phyloP scores from a whole-genome alignment of 1,140 invertebrate species.

The Drosophila gunungcola region DNA sequence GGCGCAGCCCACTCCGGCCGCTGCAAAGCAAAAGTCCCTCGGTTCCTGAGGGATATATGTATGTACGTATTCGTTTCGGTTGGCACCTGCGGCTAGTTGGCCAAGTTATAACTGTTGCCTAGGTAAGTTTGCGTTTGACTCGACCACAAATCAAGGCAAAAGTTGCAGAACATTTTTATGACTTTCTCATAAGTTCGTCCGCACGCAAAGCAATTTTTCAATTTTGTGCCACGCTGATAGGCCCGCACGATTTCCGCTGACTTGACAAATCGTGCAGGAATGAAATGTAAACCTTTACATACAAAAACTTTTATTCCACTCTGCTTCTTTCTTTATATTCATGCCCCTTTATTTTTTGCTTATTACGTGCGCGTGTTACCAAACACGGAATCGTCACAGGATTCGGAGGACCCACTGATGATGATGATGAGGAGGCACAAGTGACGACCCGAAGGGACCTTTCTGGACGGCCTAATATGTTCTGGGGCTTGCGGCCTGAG shows the following conservation, averaged over 20 bases:
- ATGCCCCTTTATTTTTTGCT: constrained; percentile 21
- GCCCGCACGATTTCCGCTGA: constrained; percentile 83
- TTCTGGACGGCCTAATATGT: constrained; percentile 63
- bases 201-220: constrained; percentile 81
- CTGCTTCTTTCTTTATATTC: constrained; percentile 5
- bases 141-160: constrained; percentile 70
- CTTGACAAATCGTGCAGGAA: constrained; percentile 83
- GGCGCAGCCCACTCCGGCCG: not conserved
- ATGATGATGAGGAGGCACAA: constrained; percentile 69
- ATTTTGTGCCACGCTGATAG: constrained; percentile 80
- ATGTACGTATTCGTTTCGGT: constrained; percentile 25
- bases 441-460: constrained; percentile 31
- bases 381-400: constrained; percentile 46
- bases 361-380: constrained; percentile 71
- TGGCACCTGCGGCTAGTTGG: constrained; percentile 53
- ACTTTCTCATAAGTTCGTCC: constrained; percentile 73
- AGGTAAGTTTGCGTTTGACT: constrained; percentile 68
- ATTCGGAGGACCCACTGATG: constrained; percentile 41
- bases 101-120: constrained; percentile 35
- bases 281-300: constrained; percentile 75
- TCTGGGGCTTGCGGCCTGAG: constrained; percentile 53
- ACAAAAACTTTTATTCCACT: constrained; percentile 50
- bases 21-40: constrained; percentile 29
- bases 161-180: constrained; percentile 60
- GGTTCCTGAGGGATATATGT: constrained; percentile 33